A percentile compares a stretch with the other conserved stretches of the same genome.
These are phyloP conservation scores for Dasypolia templi DNA, from an alignment of 2,888 invertebrate genomes.

Conservation along the genomic window DNA sequence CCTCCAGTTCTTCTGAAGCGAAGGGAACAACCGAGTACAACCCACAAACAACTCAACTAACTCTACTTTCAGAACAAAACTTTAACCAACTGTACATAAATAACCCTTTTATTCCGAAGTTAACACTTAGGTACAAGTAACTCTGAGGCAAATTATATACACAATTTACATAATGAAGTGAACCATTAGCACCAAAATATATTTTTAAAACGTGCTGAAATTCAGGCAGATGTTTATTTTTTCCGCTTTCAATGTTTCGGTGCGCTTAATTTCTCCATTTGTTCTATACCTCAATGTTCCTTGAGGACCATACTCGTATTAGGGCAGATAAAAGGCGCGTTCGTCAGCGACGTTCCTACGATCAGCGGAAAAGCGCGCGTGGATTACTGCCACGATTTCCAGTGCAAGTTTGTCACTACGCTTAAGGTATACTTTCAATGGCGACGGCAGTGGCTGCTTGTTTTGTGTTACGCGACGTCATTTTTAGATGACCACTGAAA, in stretches of 20 bases:
- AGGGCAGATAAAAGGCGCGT: no score
- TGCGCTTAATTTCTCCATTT: no score
- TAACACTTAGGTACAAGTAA: constrained; percentile 25
- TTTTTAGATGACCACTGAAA: no score
- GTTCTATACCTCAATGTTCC: no score
- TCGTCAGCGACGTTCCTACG: no score
- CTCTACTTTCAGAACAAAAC: background rate
- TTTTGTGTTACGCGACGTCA: no score
- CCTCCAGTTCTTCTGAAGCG: background rate
- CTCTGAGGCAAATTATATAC: constrained; percentile 16
- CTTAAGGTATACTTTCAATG: no score
- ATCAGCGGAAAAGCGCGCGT: no score
- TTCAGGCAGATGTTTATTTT: background rate
- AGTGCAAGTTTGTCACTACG: no score
- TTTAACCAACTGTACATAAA: constrained; percentile 16
- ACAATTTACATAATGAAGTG: constrained; percentile 22
- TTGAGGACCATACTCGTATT: no score
- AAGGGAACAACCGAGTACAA: background rate
- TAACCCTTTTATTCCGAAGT: constrained; percentile 12
- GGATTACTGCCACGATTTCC: no score
- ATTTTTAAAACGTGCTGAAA: constrained; percentile 15
- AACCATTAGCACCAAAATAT: constrained; percentile 30
- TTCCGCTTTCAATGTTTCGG: background rate
- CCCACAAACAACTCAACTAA: background rate
- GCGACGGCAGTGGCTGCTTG: no score